phyloP scores from a whole-genome alignment of 2,888 invertebrate genomes.

The Cheilosia pagana region DNA sequence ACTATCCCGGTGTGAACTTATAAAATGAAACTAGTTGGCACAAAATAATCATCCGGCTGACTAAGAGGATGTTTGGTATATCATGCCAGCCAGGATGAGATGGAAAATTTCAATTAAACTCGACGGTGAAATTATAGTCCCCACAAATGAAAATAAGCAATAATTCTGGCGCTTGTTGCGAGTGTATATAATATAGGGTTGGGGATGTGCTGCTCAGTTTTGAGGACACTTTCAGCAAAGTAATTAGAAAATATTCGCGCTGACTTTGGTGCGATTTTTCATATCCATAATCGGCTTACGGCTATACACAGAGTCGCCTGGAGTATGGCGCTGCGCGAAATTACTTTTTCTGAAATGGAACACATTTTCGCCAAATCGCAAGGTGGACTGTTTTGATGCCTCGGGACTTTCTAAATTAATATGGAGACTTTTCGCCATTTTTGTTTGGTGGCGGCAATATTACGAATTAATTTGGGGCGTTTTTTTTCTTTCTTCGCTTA shows the following conservation, averaged over 20 bases:
- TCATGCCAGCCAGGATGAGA: not conserved
- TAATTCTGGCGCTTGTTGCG: slow-evolving; percentile 28
- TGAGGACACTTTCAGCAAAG: slow-evolving; percentile 52
- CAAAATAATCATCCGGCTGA: slow-evolving; percentile 58
- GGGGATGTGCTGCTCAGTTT: slow-evolving; percentile 13
- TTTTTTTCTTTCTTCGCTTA: slow-evolving; percentile 14
- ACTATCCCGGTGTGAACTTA: slow-evolving; percentile 25
- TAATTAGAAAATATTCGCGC: slow-evolving; percentile 71
- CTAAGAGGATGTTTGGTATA: slow-evolving; percentile 19
- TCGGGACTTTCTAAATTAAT: slow-evolving; percentile 39
- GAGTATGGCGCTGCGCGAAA: slow-evolving; percentile 17
- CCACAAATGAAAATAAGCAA: slow-evolving; percentile 74
- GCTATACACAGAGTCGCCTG: slow-evolving; percentile 16
- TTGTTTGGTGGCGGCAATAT: not conserved
- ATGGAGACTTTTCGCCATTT: slow-evolving; percentile 19
- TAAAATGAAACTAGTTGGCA: slow-evolving; percentile 62
- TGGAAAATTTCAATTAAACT: slow-evolving; percentile 67
- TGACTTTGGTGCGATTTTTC: slow-evolving; percentile 71
- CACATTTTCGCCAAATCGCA: slow-evolving; percentile 62
- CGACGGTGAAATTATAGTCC: slow-evolving; percentile 67
- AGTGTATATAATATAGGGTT: not conserved
- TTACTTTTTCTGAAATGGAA: slow-evolving; percentile 46
- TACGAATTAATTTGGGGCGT: slow-evolving; percentile 37
- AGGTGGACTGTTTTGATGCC: slow-evolving; percentile 66
- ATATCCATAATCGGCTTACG: slow-evolving; percentile 72